phyloP scores from a whole-genome alignment of 2,797 vertebrate genomes.

The Muraenolepis orangiensis region DNA sequence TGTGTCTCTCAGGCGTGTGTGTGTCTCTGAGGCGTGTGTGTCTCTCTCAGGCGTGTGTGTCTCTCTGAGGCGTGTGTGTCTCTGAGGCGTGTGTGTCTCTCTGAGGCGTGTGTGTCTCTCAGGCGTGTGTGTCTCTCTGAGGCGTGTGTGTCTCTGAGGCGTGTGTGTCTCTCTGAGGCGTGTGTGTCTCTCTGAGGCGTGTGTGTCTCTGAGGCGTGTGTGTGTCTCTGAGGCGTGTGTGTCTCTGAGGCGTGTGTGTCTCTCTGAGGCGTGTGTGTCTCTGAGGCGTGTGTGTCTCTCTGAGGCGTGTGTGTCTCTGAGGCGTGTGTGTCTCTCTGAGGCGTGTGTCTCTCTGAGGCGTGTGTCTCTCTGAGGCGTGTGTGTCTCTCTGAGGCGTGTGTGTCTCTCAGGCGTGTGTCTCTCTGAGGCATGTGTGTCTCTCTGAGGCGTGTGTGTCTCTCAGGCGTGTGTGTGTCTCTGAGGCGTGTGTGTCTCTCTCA shows the following conservation, averaged over 20 bases:
- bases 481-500: not conserved
- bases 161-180: too few relatives aligned
- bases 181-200: slow-evolving; percentile 10
- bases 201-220: slow-evolving; percentile 14
- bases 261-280: not conserved
- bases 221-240: slow-evolving; percentile 38
- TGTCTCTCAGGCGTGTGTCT: slow-evolving; percentile 8
- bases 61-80: not conserved
- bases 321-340: slow-evolving; percentile 19
- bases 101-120: slow-evolving; percentile 28
- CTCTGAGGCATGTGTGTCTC: slow-evolving; percentile 15
- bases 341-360: not conserved
- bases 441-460: not conserved
- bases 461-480: not conserved
- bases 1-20: slow-evolving; percentile 16
- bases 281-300: slow-evolving; percentile 17
- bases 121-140: slow-evolving; percentile 9
- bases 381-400: slow-evolving; percentile 11
- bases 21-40: not conserved
- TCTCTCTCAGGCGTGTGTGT: not conserved
- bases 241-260: not conserved
- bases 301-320: not conserved
- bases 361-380: slow-evolving; percentile 18
- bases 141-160: slow-evolving; percentile 15
- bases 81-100: not conserved